Base-by-base conservation (phyloP, 2,888 invertebrate species). In the Lagria hirta region DNA sequence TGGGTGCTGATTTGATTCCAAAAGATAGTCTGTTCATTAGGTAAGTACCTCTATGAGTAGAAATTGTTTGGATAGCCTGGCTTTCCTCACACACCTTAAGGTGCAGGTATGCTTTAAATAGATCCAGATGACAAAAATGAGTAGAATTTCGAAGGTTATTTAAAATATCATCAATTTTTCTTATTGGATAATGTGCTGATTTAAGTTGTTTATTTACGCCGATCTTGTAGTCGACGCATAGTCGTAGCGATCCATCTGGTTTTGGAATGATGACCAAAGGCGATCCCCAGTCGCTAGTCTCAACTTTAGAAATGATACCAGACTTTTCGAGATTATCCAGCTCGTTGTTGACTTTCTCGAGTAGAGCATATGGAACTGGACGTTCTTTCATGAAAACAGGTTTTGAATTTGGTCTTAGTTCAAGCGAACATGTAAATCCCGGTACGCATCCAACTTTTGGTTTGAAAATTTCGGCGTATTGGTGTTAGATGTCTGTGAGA, bases 31-130 rank as follows among this genome's bases (percentile, higher is more conserved):
- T n/a, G 10, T 22, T 22, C n/a, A n/a, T n/a, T 22, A 22, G 11
- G 33, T 51, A 61, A 1, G 48, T 54, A 3, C 59, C 57, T 17
- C 35, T 37, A 24, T 57, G 57, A 3, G 58, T 62, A 7, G 53
- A 43, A 7, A 58, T 57, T 11, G 55, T 49, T 37, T 57, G 55
- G 18, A 59, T 54, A 23, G 32, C 15, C 18, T 37, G 38, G 2
- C 27, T 33, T 23, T 52, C 12, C 13, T 57, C 45, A 29, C 52
- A 49, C 10, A 59, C 55, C 36, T 16, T 21, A 15, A 54, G 8
- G 45, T 58, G 55, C 15, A 59, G 34, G 47, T 60, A 60, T 13
- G 58, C 57, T 35, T 62, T 60, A 24, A 40, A 58, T 2, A 63
- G 23, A 41, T 62, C 58, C 4, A 62, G 33, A 29, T 44, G 30